These are phyloP conservation scores for Tetranychus urticae DNA, from an alignment of 1,140 invertebrate species.

Conservation along the genomic window DNA sequence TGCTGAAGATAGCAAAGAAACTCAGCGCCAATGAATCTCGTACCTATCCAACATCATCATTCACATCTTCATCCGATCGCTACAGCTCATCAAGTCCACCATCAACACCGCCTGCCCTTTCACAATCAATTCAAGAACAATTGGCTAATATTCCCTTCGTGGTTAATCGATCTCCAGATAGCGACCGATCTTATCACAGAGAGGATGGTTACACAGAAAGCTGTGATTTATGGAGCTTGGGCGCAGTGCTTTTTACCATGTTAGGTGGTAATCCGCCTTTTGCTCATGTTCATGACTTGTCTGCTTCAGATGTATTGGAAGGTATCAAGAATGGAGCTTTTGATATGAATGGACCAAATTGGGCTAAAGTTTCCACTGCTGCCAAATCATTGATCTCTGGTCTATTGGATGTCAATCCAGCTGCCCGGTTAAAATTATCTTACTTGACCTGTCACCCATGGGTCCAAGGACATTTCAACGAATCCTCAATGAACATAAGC, in stretches of 20 bases:
- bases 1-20: slow-evolving; percentile 30
- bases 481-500: not conserved
- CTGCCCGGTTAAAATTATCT: slow-evolving; percentile 37
- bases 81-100: not conserved
- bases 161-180: slow-evolving; percentile 31
- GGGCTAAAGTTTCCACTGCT: slow-evolving; percentile 40
- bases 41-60: not conserved
- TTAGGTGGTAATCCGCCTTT: slow-evolving; percentile 60
- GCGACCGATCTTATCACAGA: slow-evolving; percentile 44
- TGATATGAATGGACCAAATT: slow-evolving; percentile 39
- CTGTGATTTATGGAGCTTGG: slow-evolving; percentile 78
- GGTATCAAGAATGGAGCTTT: slow-evolving; percentile 52
- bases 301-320: slow-evolving; percentile 43
- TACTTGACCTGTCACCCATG: slow-evolving; percentile 38
- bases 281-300: slow-evolving; percentile 40
- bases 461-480: slow-evolving; percentile 15
- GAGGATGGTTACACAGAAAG: slow-evolving; percentile 53
- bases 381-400: slow-evolving; percentile 50
- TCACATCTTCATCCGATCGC: slow-evolving; percentile 1
- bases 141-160: not conserved
- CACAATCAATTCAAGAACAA: not conserved
- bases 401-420: slow-evolving; percentile 52
- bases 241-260: slow-evolving; percentile 73
- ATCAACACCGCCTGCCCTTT: not conserved
- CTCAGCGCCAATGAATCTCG: not conserved